A percentile compares a stretch with the other conserved stretches of the same genome.
These are phyloP conservation scores for Arge pagana DNA, from an alignment of 2,888 invertebrate species.

Conservation along the genomic window DNA sequence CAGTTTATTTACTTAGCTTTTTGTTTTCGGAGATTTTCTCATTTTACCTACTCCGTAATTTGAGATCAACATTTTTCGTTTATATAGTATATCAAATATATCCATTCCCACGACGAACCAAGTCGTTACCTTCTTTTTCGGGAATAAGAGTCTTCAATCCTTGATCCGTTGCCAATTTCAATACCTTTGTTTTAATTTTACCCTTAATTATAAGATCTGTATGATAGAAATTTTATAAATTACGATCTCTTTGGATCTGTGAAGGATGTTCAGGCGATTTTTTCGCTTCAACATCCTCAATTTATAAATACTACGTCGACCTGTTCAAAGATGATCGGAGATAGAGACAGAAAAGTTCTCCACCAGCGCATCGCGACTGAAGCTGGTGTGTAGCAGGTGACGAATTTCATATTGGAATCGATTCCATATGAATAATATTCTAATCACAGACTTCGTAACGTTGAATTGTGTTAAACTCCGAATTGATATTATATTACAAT, in stretches of 20 bases:
- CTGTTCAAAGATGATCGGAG: neutral
- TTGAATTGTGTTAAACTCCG: too few relatives aligned
- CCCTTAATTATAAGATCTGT: constrained; percentile 19
- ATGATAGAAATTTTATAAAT: constrained; percentile 15
- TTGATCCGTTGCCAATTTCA: constrained; percentile 9
- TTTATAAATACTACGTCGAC: neutral
- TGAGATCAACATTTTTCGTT: too few relatives aligned
- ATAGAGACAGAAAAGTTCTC: neutral
- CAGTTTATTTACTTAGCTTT: too few relatives aligned
- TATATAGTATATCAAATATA: constrained; percentile 9
- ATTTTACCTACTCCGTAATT: too few relatives aligned
- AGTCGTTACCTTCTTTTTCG: neutral
- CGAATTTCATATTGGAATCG: too few relatives aligned
- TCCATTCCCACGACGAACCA: constrained; percentile 6
- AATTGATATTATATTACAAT: too few relatives aligned
- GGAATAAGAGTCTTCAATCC: constrained; percentile 5
- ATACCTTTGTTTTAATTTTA: constrained; percentile 17
- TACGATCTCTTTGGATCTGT: neutral
- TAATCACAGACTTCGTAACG: too few relatives aligned
- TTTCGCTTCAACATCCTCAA: neutral
- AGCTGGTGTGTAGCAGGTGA: too few relatives aligned
- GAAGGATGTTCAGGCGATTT: too few relatives aligned
- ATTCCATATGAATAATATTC: too few relatives aligned
- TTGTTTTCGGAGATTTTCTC: too few relatives aligned
- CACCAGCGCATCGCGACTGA: too few relatives aligned